Evolutionary conservation across 2,113 vertebrate genomes (phyloP), one percentile per base, ranked within the genome.

Genomic region (Ibidorhyncha struthersii): DNA sequence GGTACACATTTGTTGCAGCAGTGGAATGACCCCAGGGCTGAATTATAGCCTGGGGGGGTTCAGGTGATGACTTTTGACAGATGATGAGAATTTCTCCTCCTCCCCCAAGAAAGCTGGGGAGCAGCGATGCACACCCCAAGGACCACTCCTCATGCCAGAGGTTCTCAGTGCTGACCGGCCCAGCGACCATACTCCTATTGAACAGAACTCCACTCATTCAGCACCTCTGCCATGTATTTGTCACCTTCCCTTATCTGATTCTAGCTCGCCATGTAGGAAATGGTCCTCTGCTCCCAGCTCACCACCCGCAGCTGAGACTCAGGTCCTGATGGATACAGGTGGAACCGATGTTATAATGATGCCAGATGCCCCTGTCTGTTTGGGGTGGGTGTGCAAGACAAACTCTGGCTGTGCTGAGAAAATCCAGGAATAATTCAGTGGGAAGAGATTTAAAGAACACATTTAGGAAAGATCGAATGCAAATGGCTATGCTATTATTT

Each of bases 81-180:
- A 40, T 30, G 12, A 53, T 47, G 29, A 56, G 38, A 70, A 47
- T 27, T 61, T 65, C 53, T 73, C 43, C 43, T 70, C 76, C n/a
- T 91, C 20, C 30, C 19, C 10, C 6, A 71, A 4, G 38, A 91
- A 71, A 67, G 50, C 5, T 4, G 5, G 47, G 36, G 13, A 69
- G 55, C 55, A 73, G 65, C 3, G 3, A 26, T 3, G 10, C 47
- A 26, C 21, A 55, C 8, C 10, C 45, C 0, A 0, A 38, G 40
- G 29, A 61, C 22, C 34, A 30, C 19, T 81, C 17, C 56, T 41
- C 8, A 4, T n/a, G 19, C 65, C 30, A 29, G 34, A 69, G 40
- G 38, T 4, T 62, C 58, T 52, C 25, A 11, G 52, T 2, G 0
- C 58, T 41, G 50, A 8, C 30, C 38, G 15, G 25, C 25, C n/a